These are phyloP conservation scores for Margarornis squamiger DNA, from an alignment of 2,797 vertebrate species.

Conservation along the genomic window DNA sequence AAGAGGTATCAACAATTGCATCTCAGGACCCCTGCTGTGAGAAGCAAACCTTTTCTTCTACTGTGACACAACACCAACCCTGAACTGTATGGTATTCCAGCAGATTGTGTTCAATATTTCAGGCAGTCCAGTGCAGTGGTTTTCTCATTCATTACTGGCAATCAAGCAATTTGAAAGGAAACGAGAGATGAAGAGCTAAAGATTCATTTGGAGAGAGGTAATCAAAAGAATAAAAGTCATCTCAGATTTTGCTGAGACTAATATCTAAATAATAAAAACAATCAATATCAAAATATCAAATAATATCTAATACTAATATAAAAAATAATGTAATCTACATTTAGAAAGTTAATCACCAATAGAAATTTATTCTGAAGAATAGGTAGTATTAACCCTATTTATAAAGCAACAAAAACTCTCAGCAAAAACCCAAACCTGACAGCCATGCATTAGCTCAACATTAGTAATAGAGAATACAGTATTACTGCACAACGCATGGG, in stretches of 20 bases:
- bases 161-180: constrained; percentile 55
- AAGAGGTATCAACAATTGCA: background rate
- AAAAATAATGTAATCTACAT: background rate
- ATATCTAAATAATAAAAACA: background rate
- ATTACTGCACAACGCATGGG: background rate
- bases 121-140: constrained; percentile 15
- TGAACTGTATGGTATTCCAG: background rate
- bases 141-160: constrained; percentile 32
- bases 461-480: background rate
- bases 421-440: background rate
- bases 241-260: background rate
- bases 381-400: background rate
- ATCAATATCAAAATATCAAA: background rate
- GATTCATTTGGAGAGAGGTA: constrained; percentile 21
- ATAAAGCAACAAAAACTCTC: background rate
- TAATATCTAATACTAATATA: background rate
- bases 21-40: background rate
- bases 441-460: background rate
- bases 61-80: background rate
- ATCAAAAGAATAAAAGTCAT: background rate
- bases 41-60: background rate
- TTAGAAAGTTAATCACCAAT: background rate
- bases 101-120: background rate
- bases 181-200: constrained; percentile 45
- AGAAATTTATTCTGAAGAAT: background rate